These are phyloP conservation scores for Hoplodrina ambigua DNA, from an alignment of 2,888 invertebrate genomes.

Conservation along the genomic window DNA sequence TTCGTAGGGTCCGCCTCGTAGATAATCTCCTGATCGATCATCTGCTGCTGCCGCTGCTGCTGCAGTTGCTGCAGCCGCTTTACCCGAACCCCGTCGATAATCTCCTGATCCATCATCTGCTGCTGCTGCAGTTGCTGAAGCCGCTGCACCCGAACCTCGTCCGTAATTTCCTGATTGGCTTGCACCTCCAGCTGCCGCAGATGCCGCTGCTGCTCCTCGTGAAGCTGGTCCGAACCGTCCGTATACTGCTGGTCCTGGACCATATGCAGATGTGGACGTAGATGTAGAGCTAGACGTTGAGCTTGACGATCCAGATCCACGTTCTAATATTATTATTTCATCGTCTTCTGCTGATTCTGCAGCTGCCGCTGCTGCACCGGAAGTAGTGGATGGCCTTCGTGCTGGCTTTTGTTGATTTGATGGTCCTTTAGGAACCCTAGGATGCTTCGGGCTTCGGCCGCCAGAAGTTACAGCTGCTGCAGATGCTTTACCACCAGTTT, in stretches of 20 bases:
- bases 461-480: neutral
- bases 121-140: slow-evolving; percentile 10
- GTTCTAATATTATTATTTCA: neutral
- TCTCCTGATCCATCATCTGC: neutral
- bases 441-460: neutral
- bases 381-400: neutral
- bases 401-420: neutral
- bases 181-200: slow-evolving; percentile 11
- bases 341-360: slow-evolving; percentile 2
- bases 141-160: neutral
- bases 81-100: neutral
- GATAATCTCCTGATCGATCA: neutral
- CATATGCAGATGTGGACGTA: neutral
- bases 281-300: neutral
- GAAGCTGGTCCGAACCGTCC: neutral
- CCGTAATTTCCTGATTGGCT: neutral
- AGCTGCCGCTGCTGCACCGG: neutral
- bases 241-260: neutral
- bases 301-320: neutral
- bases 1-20: neutral
- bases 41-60: slow-evolving; percentile 13
- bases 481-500: neutral
- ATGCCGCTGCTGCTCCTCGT: slow-evolving; percentile 37
- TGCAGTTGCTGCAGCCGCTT: neutral
- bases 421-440: neutral